These are phyloP conservation scores for Smittia sp. DNA, from an alignment of 2,888 invertebrate species.

Conservation along the genomic window DNA sequence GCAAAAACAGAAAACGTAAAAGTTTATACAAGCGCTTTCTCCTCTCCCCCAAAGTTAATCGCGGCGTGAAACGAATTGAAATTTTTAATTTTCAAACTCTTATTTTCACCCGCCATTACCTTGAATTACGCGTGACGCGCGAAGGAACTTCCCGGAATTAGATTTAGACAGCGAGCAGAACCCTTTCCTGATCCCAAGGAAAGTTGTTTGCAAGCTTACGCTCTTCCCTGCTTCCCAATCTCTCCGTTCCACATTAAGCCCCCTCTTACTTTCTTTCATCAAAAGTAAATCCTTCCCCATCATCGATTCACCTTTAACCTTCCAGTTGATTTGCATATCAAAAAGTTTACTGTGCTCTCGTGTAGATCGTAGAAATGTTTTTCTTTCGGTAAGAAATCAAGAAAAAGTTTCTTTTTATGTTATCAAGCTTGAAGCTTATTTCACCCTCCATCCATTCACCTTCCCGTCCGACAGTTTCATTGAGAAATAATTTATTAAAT, in stretches of 20 bases:
- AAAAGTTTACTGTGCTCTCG: neutral
- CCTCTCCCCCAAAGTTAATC: neutral
- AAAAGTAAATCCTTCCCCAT: neutral
- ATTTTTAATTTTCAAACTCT: neutral
- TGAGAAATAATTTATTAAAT: conserved; percentile 22
- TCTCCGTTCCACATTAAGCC: neutral
- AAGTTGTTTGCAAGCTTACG: neutral
- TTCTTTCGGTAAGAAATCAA: conserved; percentile 24
- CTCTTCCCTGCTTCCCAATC: neutral
- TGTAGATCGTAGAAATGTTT: neutral
- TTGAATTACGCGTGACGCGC: conserved; percentile 28
- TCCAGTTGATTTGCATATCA: neutral
- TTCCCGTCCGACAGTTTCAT: conserved; percentile 2
- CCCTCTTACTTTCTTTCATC: neutral
- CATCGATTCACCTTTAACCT: conserved; percentile 21
- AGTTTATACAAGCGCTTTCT: neutral
- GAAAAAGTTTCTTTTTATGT: neutral
- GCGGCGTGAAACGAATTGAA: neutral
- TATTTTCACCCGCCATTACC: conserved; percentile 18
- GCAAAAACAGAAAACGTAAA: conserved; percentile 3
- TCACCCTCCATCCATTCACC: conserved; percentile 33
- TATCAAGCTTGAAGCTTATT: conserved; percentile 16
- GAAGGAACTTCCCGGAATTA: conserved; percentile 5
- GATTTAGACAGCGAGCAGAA: conserved; percentile 3
- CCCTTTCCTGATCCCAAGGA: neutral